Evolutionary conservation across 2,888 invertebrate genomes (phyloP), one percentile per base, ranked within the genome.

Genomic region (Eupithecia vulgata): DNA sequence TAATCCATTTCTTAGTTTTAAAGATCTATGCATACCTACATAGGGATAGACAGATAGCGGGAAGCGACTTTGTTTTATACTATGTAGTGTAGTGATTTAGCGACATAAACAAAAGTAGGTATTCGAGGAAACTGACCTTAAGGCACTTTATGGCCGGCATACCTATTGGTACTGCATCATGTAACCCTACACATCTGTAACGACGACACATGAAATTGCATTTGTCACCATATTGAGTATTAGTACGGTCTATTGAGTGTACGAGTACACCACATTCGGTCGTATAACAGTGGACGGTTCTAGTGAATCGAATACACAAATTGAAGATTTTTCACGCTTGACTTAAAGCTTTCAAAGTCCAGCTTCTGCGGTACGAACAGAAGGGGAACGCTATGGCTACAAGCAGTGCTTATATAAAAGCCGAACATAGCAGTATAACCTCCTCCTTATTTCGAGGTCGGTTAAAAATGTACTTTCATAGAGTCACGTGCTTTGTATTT

Each of bases 151-250:
- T 34, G 7, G 8, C 34, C 30, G n/a, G 3, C 12, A 64, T 37
- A 30, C 30, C 30, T 30, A 64, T 35, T 35, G 62, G 37, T 21
- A 64, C 35, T 21, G 17, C n/a, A 71, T 71, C 52, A 67, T 65
- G 59, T 64, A 68, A 57, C 65, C 4, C 25, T 57, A 37, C 71
- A 61, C 30, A 48, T 71, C 62, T 61, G 68, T 68, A 40, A 10
- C 8, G 25, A 64, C 35, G n/a, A 12, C 62, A 67, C 52, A 72
- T 68, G 62, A 40, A 57, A 68, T 52, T 42, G 62, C 68, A 72
- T 72, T 68, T 59, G 65, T 59, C 68, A 72, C 68, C 34, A 65
- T 42, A 72, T 68, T 65, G 68, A 64, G 68, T 57, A 65, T 68
- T 72, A 65, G 13, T 7, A 68, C 57, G 65, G 64, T 42, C 52